Percentiles rank a stretch among this genome's conserved stretches.
Evolutionary conservation across 2,113 vertebrate species (phyloP).

Genomic region (Sapayoa aenigma): DNA sequence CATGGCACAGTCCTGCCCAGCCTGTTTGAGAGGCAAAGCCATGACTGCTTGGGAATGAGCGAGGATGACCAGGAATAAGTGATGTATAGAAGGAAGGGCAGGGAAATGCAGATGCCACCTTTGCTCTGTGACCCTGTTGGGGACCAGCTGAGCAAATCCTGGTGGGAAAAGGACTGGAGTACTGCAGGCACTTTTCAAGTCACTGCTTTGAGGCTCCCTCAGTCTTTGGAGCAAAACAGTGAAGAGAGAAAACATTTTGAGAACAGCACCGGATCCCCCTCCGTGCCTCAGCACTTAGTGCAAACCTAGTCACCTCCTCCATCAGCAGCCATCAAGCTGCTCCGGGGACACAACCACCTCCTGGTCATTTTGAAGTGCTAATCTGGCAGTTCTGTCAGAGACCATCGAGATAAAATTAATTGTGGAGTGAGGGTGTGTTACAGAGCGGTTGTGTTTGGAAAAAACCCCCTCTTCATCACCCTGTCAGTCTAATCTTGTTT

Average conservation of each 20-base stretch:
- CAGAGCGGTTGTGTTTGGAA: background rate
- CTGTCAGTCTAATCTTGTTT: background rate
- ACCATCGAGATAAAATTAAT: background rate
- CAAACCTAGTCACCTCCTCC: background rate
- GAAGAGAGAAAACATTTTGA: background rate
- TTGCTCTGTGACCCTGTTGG: accelerated
- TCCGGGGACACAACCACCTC: background rate
- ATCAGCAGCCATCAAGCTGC: background rate
- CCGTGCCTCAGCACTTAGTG: background rate
- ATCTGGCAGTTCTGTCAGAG: background rate
- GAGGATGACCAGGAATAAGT: background rate
- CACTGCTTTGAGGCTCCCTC: background rate
- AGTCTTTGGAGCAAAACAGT: background rate
- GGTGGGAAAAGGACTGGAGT: background rate
- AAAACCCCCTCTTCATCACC: background rate
- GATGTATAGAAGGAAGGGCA: background rate
- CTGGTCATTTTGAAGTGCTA: background rate
- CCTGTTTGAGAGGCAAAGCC: background rate
- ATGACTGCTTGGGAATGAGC: background rate
- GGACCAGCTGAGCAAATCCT: background rate
- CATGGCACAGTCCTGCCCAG: background rate
- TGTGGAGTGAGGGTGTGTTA: background rate
- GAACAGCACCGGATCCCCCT: background rate
- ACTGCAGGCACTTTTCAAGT: background rate
- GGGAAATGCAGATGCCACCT: background rate